Evolutionary conservation across 2,797 vertebrate species (phyloP).

Genomic region (Paguma larvata): DNA sequence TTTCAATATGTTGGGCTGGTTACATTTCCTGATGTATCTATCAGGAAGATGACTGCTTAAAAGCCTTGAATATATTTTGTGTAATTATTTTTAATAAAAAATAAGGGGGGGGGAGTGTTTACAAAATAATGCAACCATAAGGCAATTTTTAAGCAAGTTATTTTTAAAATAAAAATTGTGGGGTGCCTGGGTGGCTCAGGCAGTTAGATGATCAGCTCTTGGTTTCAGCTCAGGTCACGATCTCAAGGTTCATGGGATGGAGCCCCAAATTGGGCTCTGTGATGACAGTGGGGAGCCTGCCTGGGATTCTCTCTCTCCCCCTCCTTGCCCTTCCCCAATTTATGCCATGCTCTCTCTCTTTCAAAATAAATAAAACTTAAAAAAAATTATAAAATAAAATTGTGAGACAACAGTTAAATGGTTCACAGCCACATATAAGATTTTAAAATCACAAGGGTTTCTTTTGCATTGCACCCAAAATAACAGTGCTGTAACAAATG

Average conservation of each 20-base stretch:
- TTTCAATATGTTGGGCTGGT: neutral
- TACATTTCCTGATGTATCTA: neutral
- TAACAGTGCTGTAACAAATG: neutral
- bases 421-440: neutral
- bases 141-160: neutral
- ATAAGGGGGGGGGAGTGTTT: neutral
- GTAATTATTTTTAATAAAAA: neutral
- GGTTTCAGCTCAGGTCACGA: too few relatives aligned
- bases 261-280: too few relatives aligned
- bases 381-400: neutral
- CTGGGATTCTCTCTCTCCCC: too few relatives aligned
- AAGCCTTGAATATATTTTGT: neutral
- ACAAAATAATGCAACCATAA: slow-evolving; percentile 30
- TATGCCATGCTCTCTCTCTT: too few relatives aligned
- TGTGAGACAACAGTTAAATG: neutral
- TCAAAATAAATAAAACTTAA: too few relatives aligned
- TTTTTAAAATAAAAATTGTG: too few relatives aligned
- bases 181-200: too few relatives aligned
- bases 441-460: neutral
- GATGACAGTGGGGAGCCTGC: too few relatives aligned
- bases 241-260: too few relatives aligned
- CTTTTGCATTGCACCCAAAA: neutral
- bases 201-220: too few relatives aligned
- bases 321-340: too few relatives aligned
- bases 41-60: neutral